Evolutionary conservation across 2,888 invertebrate genomes (phyloP).

Genomic region (Parasteatoda lunata): DNA sequence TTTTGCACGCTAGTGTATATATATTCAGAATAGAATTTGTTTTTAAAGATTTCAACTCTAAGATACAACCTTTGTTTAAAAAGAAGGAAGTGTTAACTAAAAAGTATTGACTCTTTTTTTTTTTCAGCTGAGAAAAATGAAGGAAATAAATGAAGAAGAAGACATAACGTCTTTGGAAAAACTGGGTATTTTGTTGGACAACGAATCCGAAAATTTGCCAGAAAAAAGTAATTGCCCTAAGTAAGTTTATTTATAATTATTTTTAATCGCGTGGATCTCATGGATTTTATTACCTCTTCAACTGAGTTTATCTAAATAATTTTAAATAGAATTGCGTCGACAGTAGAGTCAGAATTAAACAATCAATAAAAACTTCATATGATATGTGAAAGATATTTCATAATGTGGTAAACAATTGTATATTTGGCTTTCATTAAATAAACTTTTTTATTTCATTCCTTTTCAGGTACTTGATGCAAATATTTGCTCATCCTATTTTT

Average conservation of each 20-base stretch:
- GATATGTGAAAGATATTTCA: no score
- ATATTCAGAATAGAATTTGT: no score
- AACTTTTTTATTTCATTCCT: not conserved
- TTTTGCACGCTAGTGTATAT: no score
- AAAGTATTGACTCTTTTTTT: not conserved
- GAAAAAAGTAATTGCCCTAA: not conserved
- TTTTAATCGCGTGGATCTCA: not conserved
- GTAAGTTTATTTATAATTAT: not conserved
- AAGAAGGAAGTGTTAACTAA: no score
- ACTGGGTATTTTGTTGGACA: constrained; percentile 69
- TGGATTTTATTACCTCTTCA: not conserved
- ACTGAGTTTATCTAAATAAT: not conserved
- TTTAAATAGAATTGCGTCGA: not conserved
- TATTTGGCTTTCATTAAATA: not conserved
- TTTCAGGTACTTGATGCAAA: constrained; percentile 75
- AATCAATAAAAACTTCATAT: no score
- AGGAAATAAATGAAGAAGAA: constrained; percentile 31
- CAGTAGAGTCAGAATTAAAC: not conserved
- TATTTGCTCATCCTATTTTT: constrained; percentile 75
- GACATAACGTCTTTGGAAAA: constrained; percentile 40
- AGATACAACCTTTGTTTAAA: no score
- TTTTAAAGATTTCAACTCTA: no score
- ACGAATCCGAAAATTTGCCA: not conserved
- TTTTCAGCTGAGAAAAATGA: not conserved
- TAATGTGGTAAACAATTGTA: no score